Conservation (phyloP, 2,113 vertebrate genomes). For the Urocolius indicus region DNA sequence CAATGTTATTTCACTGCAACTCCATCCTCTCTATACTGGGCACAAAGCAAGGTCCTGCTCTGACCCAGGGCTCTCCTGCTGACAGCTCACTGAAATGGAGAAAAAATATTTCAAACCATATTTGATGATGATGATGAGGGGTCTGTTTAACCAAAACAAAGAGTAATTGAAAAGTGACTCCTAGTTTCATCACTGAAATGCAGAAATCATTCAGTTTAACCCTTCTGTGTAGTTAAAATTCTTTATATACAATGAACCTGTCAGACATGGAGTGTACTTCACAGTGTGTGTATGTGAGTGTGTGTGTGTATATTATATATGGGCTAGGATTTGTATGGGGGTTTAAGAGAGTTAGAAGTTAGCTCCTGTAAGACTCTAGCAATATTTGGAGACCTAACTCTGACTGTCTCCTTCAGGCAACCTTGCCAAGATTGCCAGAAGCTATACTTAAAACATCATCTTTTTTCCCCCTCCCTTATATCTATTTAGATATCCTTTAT, state of each 20-base stretch:
- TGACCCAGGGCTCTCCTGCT: neutral
- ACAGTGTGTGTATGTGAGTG: neutral
- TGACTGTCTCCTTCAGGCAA: slow-evolving; percentile 33
- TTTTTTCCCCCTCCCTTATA: neutral
- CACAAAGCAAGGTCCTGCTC: neutral
- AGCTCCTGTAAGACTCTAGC: neutral
- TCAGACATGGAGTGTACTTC: neutral
- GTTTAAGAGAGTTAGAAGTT: neutral
- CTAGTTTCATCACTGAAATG: neutral
- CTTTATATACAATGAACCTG: neutral
- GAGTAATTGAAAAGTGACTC: neutral
- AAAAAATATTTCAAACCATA: neutral
- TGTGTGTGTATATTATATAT: neutral
- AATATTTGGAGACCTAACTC: slow-evolving; percentile 1
- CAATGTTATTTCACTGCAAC: neutral
- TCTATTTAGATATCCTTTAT: slow-evolving; percentile 17
- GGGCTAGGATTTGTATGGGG: neutral
- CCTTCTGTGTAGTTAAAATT: neutral
- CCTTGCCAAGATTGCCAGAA: slow-evolving; percentile 24
- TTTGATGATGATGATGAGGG: neutral
- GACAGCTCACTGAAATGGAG: neutral
- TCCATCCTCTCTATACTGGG: neutral
- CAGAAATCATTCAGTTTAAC: neutral
- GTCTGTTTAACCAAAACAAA: neutral
- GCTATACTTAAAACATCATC: neutral